Conservation (phyloP, 2,113 vertebrate species). For the Paracanthobrama guichenoti region DNA sequence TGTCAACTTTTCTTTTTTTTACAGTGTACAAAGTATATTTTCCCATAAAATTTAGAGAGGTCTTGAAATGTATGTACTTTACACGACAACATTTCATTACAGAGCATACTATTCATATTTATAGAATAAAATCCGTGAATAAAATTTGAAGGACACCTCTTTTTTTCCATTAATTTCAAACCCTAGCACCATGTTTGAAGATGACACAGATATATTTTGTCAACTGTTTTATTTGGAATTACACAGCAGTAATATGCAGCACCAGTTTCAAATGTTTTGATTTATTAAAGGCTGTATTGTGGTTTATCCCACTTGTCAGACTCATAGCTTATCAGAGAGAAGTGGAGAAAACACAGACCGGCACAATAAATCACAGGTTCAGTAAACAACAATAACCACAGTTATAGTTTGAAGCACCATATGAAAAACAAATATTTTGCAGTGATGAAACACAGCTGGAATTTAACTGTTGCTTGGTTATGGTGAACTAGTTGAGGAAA, state of each 20-base stretch:
- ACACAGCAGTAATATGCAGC: constrained; percentile 8
- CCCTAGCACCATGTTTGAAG: neutral
- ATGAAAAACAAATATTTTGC: constrained; percentile 13
- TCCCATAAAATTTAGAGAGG: neutral
- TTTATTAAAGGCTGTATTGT: neutral
- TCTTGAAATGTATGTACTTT: neutral
- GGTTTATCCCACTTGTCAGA: neutral
- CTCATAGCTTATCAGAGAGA: constrained; percentile 14
- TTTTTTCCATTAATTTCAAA: neutral
- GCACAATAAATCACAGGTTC: neutral
- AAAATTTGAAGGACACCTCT: neutral
- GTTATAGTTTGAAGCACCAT: constrained; percentile 8
- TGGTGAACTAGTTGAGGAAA: neutral
- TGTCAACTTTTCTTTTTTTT: too few relatives aligned
- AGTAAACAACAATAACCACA: constrained; percentile 6
- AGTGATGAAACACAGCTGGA: neutral
- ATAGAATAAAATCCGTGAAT: neutral
- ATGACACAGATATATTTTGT: neutral
- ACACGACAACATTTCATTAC: neutral
- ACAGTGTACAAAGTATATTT: too few relatives aligned
- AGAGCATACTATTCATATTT: neutral
- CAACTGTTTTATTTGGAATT: constrained; percentile 27
- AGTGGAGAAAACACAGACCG: neutral
- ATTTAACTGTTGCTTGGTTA: neutral
- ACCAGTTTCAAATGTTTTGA: neutral